phyloP scores from a whole-genome alignment of 2,797 vertebrate species.

The Liparis tanakae region DNA sequence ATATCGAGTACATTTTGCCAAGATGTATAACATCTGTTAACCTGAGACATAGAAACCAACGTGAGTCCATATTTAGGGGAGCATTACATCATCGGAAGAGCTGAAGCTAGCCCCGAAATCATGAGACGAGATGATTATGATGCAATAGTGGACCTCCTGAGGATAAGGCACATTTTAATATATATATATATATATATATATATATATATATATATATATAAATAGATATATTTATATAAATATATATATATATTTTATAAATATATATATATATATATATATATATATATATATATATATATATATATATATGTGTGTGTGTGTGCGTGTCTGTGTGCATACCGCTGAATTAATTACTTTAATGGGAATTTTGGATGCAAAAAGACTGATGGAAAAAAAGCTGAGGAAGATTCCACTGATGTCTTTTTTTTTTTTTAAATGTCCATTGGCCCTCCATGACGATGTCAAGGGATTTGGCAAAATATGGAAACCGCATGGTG shows the following conservation, averaged over 20 bases:
- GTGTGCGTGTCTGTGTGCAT: conserved; percentile 1
- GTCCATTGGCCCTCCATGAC: too few species aligned
- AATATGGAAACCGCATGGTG: too few species aligned
- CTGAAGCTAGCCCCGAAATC: conserved; percentile 18
- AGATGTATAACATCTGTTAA: conserved; percentile 39
- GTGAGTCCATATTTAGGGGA: conserved; percentile 26
- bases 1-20: conserved; percentile 11
- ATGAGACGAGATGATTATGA: conserved; percentile 24
- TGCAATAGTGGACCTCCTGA: background rate
- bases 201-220: too few species aligned
- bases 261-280: too few species aligned
- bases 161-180: too few species aligned
- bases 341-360: conserved; percentile 8
- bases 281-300: too few species aligned
- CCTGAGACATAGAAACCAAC: conserved; percentile 31
- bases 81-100: conserved; percentile 25
- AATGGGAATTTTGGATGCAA: background rate
- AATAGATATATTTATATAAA: too few species aligned
- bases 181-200: too few species aligned
- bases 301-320: background rate
- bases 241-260: too few species aligned
- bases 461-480: too few species aligned
- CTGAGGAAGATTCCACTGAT: background rate
- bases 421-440: too few species aligned
- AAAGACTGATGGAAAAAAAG: background rate